Conservation (phyloP, 2,113 vertebrate species). For the Choloepus hoffmanni region DNA sequence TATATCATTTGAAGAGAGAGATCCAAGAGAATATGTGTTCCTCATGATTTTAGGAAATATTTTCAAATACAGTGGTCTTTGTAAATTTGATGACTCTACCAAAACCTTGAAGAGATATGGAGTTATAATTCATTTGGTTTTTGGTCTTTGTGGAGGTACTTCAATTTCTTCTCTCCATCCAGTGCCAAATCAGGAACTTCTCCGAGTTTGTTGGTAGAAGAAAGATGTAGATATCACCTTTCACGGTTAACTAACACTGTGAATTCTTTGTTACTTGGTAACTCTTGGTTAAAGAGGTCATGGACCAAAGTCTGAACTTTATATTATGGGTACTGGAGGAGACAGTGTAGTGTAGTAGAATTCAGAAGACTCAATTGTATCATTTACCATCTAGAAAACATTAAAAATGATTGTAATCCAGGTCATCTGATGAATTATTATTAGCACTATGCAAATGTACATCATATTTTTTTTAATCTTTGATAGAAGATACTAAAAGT, state of each 20-base stretch:
- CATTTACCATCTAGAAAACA: not conserved
- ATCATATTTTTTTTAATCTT: not conserved
- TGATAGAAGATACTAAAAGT: not conserved
- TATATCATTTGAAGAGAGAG: not conserved
- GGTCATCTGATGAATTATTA: not conserved
- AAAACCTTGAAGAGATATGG: not conserved
- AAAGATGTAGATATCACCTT: not conserved
- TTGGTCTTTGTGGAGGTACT: not conserved
- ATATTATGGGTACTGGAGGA: not conserved
- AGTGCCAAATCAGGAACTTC: not conserved
- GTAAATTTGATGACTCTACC: not conserved
- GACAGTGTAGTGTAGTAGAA: not conserved
- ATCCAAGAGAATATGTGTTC: not conserved
- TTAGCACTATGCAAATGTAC: not conserved
- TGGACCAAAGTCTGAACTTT: not conserved
- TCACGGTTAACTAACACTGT: not conserved
- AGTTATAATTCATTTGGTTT: not conserved
- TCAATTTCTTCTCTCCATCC: not conserved
- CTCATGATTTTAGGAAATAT: not conserved
- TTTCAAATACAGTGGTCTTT: not conserved
- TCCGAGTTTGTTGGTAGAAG: not conserved
- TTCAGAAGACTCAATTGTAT: not conserved
- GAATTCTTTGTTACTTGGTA: not conserved
- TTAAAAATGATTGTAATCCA: not conserved
- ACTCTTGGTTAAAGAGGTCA: not conserved